These are phyloP conservation scores for Geothlypis trichas DNA, from an alignment of 2,113 vertebrate species.

Conservation along the genomic window DNA sequence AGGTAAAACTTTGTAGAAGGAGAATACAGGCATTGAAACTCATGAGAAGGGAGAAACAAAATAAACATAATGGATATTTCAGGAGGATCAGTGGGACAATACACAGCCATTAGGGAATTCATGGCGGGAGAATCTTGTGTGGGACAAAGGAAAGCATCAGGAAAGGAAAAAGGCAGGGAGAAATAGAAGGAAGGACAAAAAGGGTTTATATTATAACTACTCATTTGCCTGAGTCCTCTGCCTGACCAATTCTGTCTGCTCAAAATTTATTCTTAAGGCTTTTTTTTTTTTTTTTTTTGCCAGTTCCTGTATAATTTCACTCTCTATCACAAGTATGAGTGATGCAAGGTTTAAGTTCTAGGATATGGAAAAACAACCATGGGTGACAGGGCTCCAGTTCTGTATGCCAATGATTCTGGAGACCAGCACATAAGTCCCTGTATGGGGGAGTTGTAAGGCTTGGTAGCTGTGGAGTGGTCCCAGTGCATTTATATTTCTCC, in stretches of 20 bases:
- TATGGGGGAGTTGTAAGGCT: fast-evolving
- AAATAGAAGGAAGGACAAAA: not conserved
- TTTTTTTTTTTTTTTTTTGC: not conserved
- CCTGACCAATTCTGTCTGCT: not conserved
- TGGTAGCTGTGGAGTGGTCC: not conserved
- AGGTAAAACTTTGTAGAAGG: not conserved
- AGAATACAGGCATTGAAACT: not conserved
- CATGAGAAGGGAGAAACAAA: not conserved
- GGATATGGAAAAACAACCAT: not conserved
- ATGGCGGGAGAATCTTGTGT: not conserved
- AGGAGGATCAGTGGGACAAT: fast-evolving
- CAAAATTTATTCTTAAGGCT: not conserved
- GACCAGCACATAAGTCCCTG: not conserved
- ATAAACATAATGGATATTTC: not conserved
- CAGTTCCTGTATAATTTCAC: not conserved
- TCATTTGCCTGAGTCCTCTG: not conserved
- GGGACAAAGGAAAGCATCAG: not conserved
- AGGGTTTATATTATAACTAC: fast-evolving
- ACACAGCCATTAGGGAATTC: not conserved
- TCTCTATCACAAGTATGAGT: not conserved
- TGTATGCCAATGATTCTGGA: not conserved
- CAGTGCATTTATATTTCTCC: not conserved
- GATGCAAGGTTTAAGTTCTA: not conserved
- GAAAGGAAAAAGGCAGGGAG: fast-evolving
- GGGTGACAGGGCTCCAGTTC: not conserved